phyloP scores from a whole-genome alignment of 2,797 vertebrate genomes.

The Adelosebastes latens region DNA sequence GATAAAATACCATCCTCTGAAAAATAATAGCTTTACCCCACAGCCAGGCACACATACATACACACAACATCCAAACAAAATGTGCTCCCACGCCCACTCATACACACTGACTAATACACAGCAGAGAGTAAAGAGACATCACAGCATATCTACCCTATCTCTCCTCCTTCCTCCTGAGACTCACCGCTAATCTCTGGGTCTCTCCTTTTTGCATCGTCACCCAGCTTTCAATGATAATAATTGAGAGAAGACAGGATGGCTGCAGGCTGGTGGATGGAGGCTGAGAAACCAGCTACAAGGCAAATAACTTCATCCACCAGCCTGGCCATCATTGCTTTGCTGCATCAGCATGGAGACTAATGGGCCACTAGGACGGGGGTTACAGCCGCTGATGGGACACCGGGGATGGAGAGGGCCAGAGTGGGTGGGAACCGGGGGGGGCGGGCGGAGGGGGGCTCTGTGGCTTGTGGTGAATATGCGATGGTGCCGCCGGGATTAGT shows the following conservation, averaged over 20 bases:
- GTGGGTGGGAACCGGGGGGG: slow-evolving; percentile 55
- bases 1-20: slow-evolving; percentile 68
- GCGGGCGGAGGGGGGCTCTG: slow-evolving; percentile 47
- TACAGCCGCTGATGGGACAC: slow-evolving; percentile 45
- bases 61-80: slow-evolving; percentile 33
- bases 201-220: slow-evolving; percentile 40
- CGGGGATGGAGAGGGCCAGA: slow-evolving; percentile 52
- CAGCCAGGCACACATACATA: slow-evolving; percentile 51
- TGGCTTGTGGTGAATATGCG: slow-evolving; percentile 68
- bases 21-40: slow-evolving; percentile 74
- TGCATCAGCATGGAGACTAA: slow-evolving; percentile 63
- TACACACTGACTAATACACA: slow-evolving; percentile 51
- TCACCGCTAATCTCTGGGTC: slow-evolving; percentile 34
- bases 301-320: slow-evolving; percentile 52
- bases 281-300: slow-evolving; percentile 27
- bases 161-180: slow-evolving; percentile 34
- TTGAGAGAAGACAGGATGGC: slow-evolving; percentile 23
- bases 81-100: slow-evolving; percentile 29
- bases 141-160: slow-evolving; percentile 31
- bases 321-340: slow-evolving; percentile 45
- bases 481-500: slow-evolving; percentile 69
- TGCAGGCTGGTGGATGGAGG: slow-evolving; percentile 33
- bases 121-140: slow-evolving; percentile 50
- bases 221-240: slow-evolving; percentile 53
- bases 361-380: slow-evolving; percentile 43